phyloP scores from a whole-genome alignment of 2,797 vertebrate genomes.

The Siniperca scherzeri region DNA sequence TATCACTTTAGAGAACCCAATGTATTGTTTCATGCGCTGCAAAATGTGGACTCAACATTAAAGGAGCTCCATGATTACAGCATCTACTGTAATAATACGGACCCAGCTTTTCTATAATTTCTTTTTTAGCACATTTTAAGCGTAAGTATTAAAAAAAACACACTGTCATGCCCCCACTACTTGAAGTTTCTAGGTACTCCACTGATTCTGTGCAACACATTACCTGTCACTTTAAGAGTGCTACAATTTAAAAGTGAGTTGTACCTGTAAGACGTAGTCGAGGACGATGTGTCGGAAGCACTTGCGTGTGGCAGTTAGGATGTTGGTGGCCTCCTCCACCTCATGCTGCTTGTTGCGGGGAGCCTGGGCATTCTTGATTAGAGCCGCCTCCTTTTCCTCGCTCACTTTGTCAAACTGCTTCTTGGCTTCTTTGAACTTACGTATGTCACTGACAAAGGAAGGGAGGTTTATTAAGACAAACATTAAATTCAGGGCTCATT shows the following conservation, averaged over 20 bases:
- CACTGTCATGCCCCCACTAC: too few species aligned
- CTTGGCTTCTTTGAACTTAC: slow-evolving; percentile 98
- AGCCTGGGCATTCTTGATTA: slow-evolving; percentile 96
- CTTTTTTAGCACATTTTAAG: neutral
- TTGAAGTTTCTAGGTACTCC: neutral
- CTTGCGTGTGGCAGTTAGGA: slow-evolving; percentile 96
- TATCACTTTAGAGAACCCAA: neutral
- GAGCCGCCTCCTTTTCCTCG: slow-evolving; percentile 96
- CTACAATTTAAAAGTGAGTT: neutral
- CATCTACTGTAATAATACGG: neutral
- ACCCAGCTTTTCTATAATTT: neutral
- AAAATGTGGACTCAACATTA: neutral
- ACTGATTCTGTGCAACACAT: neutral
- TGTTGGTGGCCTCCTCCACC: slow-evolving; percentile 96
- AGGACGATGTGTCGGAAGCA: slow-evolving; percentile 98
- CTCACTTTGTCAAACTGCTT: slow-evolving; percentile 99
- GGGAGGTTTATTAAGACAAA: neutral
- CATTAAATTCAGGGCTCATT: neutral
- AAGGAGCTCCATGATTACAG: neutral
- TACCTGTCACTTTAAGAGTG: neutral
- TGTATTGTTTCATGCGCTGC: neutral
- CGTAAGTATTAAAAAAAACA: neutral
- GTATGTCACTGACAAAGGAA: slow-evolving; percentile 89
- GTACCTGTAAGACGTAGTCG: slow-evolving; percentile 97
- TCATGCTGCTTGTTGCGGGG: slow-evolving; percentile 97